Evolutionary conservation across 2,888 invertebrate genomes (phyloP).

Genomic region (Andricus quercusramuli): DNA sequence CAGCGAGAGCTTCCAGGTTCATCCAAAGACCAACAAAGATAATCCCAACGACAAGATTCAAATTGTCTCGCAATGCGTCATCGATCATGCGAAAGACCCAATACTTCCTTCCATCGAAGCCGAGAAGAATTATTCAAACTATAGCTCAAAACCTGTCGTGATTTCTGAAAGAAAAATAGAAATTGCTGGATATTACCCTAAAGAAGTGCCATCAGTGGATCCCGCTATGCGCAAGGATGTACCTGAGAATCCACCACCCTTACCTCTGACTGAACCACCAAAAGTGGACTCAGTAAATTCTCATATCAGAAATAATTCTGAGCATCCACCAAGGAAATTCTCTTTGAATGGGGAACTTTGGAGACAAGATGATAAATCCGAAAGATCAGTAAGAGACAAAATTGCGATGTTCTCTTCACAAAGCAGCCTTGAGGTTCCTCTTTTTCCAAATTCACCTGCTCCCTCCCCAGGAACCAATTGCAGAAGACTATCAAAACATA

Average conservation of each 20-base stretch:
- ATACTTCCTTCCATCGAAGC: constrained; percentile 38
- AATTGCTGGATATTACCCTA: constrained; percentile 65
- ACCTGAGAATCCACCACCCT: constrained; percentile 68
- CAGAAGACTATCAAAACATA: constrained; percentile 78
- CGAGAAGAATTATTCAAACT: constrained; percentile 38
- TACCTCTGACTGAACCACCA: constrained; percentile 75
- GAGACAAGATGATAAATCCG: constrained; percentile 88
- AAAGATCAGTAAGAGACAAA: constrained; percentile 90
- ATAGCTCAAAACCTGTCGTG: constrained; percentile 2
- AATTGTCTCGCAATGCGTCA: constrained; percentile 51
- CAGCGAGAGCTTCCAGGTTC: constrained; percentile 59
- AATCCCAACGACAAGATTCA: constrained; percentile 42
- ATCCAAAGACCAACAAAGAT: constrained; percentile 54
- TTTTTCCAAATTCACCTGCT: constrained; percentile 65
- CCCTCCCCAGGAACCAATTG: constrained; percentile 74
- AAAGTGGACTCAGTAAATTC: constrained; percentile 54
- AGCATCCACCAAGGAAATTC: constrained; percentile 60
- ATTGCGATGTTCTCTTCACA: constrained; percentile 90
- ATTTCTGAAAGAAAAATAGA: constrained; percentile 72
- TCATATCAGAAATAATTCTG: constrained; percentile 27
- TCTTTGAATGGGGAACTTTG: constrained; percentile 78
- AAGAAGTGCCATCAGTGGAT: constrained; percentile 52
- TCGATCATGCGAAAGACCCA: constrained; percentile 45
- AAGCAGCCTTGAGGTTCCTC: constrained; percentile 66
- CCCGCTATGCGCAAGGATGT: constrained; percentile 43